Conservation (phyloP, 2,888 invertebrate genomes). For the Eupithecia subumbrata region DNA sequence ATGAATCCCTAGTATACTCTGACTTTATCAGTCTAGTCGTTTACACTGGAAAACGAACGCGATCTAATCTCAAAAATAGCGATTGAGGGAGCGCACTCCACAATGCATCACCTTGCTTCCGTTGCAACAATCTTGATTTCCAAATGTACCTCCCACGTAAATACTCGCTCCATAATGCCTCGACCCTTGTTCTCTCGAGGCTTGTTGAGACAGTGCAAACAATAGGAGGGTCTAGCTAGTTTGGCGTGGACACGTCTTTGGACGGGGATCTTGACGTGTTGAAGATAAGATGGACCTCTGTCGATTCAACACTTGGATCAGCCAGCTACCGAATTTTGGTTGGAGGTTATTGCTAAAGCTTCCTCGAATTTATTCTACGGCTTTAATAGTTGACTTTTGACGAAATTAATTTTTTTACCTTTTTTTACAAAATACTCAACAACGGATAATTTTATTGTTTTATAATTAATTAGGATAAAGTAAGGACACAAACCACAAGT, state of each 20-base stretch:
- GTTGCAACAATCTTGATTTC: constrained; percentile 80
- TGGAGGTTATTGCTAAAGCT: constrained; percentile 5
- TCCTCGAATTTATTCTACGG: neutral
- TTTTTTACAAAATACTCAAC: too few species aligned
- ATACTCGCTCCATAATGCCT: constrained; percentile 59
- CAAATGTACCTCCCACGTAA: constrained; percentile 79
- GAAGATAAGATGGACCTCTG: constrained; percentile 68
- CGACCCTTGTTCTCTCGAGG: constrained; percentile 53
- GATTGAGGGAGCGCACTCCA: constrained; percentile 72
- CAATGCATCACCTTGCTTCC: constrained; percentile 82
- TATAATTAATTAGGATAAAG: too few species aligned
- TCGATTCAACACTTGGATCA: constrained; percentile 72
- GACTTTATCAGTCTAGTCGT: constrained; percentile 46
- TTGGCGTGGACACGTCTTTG: constrained; percentile 58
- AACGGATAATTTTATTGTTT: too few species aligned
- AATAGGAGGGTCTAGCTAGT: constrained; percentile 50
- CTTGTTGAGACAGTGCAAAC: constrained; percentile 33
- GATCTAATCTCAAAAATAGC: constrained; percentile 75
- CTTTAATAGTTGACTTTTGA: neutral
- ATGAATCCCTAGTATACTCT: neutral
- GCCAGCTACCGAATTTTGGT: constrained; percentile 65
- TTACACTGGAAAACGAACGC: constrained; percentile 69
- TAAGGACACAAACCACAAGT: neutral
- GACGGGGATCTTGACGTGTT: constrained; percentile 63
- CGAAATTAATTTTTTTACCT: too few species aligned